phyloP scores from a whole-genome alignment of 2,797 vertebrate genomes.

The Megaceryle alcyon region DNA sequence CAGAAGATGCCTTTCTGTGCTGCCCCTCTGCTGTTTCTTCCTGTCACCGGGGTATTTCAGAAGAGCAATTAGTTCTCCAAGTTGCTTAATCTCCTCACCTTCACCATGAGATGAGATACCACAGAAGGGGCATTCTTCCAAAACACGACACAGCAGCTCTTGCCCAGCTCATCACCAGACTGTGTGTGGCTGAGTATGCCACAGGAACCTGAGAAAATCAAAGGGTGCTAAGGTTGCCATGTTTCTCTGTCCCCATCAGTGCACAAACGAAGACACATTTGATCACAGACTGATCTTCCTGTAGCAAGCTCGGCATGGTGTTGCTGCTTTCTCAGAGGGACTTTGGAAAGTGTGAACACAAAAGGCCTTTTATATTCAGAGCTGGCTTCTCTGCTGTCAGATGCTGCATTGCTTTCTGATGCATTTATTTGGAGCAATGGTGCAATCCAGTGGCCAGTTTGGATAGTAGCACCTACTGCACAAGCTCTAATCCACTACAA shows the following conservation, averaged over 20 bases:
- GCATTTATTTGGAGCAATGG: constrained; percentile 39
- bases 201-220: not conserved
- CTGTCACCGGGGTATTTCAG: not conserved
- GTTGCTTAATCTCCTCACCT: not conserved
- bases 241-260: not conserved
- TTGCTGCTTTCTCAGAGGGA: not conserved
- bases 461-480: not conserved
- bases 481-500: not conserved
- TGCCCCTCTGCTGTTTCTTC: not conserved
- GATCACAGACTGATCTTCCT: not conserved
- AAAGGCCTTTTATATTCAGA: not conserved
- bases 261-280: not conserved
- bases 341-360: not conserved
- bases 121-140: not conserved
- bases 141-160: not conserved
- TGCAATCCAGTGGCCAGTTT: constrained; percentile 51
- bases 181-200: fast-evolving
- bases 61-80: not conserved
- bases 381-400: not conserved
- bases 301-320: not conserved
- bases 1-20: not conserved
- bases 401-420: not conserved
- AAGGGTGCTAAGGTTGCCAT: too few species aligned
- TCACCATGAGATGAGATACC: not conserved
- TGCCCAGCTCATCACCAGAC: not conserved